Conservation (phyloP, 2,113 vertebrate genomes). For the Cottus gobio region DNA sequence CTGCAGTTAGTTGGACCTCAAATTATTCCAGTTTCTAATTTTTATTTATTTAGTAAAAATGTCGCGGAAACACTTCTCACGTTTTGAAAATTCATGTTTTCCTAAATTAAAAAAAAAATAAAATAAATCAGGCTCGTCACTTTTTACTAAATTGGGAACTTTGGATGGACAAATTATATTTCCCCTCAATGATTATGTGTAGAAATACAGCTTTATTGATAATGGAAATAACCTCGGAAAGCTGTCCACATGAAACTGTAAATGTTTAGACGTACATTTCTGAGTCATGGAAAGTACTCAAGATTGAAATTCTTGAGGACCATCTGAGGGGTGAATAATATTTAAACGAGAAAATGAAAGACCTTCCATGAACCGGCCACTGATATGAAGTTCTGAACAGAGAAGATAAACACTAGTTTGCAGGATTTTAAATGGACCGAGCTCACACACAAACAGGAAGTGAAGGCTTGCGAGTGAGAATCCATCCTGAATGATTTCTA, state of each 20-base stretch:
- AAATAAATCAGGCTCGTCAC: not conserved
- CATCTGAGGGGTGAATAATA: no score
- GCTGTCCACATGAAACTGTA: not conserved
- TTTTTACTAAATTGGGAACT: not conserved
- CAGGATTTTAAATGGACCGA: not conserved
- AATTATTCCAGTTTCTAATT: no score
- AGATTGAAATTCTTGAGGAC: no score
- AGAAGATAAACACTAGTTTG: not conserved
- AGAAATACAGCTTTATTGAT: not conserved
- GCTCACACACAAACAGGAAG: not conserved
- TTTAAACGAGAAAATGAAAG: not conserved
- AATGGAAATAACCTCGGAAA: not conserved
- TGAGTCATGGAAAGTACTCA: no score
- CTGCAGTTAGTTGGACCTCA: no score
- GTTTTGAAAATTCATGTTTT: no score
- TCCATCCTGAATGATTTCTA: conserved; percentile 5
- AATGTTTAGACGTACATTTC: not conserved
- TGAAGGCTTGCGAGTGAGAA: not conserved
- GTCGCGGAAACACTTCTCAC: no score
- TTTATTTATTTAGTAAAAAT: no score
- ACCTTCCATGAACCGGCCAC: not conserved
- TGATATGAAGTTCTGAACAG: no score
- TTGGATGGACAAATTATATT: not conserved
- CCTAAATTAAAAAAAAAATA: no score
- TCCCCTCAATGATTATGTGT: not conserved